These are phyloP conservation scores for Autographa gamma DNA, from an alignment of 2,888 invertebrate species.

Conservation along the genomic window DNA sequence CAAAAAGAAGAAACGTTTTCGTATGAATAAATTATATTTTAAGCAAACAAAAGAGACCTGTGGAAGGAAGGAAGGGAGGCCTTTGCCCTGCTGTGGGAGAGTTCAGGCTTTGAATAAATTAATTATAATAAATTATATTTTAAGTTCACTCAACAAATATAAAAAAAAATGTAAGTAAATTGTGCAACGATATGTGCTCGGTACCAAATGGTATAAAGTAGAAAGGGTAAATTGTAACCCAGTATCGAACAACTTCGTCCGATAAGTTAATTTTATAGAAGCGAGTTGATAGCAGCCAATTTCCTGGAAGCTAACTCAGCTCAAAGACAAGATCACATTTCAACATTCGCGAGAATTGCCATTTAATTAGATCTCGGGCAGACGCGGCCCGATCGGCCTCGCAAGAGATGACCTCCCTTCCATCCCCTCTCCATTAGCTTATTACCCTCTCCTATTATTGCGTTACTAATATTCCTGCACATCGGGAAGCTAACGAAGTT, in stretches of 20 bases:
- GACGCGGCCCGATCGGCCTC: conserved; percentile 69
- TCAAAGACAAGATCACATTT: conserved; percentile 73
- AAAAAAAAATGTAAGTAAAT: no score
- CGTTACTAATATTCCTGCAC: conserved; percentile 87
- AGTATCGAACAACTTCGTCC: background rate
- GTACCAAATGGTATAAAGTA: background rate
- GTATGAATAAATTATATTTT: no score
- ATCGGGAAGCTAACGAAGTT: conserved; percentile 85
- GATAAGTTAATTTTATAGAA: conserved; percentile 14
- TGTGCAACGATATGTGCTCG: background rate
- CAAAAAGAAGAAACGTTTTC: background rate
- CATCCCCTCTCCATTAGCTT: conserved; percentile 84
- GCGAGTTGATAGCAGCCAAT: conserved; percentile 63
- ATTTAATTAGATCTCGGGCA: conserved; percentile 78
- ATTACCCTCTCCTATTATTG: conserved; percentile 85
- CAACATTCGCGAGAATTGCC: conserved; percentile 73
- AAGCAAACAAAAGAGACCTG: no score
- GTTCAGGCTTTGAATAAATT: no score
- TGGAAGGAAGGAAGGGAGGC: no score
- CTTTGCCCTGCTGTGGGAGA: no score
- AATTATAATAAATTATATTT: no score
- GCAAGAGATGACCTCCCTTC: conserved; percentile 77
- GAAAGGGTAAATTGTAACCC: background rate
- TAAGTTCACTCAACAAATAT: no score
- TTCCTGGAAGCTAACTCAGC: conserved; percentile 67